Percentiles rank a stretch among this genome's conserved stretches.
Conservation (phyloP, 2,888 invertebrate species). For the Habrosyne pyritoides region DNA sequence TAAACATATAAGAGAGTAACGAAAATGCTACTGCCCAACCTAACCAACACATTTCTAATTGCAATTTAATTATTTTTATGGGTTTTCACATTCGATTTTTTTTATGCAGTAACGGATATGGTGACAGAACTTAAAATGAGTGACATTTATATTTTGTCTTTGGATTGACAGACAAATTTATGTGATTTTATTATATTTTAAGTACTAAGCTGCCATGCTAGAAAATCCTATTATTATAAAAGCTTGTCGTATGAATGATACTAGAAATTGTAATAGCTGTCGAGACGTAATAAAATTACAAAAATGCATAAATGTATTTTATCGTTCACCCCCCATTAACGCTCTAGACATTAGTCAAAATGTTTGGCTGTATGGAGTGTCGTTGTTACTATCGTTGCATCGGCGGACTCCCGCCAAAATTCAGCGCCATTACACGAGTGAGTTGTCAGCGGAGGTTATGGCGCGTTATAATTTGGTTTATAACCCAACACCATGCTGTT, state of each 20-base stretch:
- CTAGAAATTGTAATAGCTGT: not conserved
- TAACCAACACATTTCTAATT: slow-evolving; percentile 63
- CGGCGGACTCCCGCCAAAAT: slow-evolving; percentile 66
- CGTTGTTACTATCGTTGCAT: slow-evolving; percentile 38
- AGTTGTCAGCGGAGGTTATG: slow-evolving; percentile 77
- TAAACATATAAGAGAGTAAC: slow-evolving; percentile 61
- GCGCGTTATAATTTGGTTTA: slow-evolving; percentile 82
- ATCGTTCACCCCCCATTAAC: slow-evolving; percentile 74
- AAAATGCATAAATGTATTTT: slow-evolving; percentile 69
- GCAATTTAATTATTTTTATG: slow-evolving; percentile 12
- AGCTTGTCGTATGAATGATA: not conserved
- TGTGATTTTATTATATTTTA: not conserved
- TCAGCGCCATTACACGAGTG: slow-evolving; percentile 79
- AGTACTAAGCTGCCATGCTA: not conserved
- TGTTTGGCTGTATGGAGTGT: slow-evolving; percentile 56
- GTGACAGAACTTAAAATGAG: not conserved
- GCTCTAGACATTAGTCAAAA: slow-evolving; percentile 58
- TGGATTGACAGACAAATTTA: not conserved
- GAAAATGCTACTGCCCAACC: slow-evolving; percentile 71
- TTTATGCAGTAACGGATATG: not conserved
- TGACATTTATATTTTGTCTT: too few species aligned
- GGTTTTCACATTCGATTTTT: slow-evolving; percentile 19
- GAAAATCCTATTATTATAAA: not conserved
- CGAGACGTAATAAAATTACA: slow-evolving; percentile 40
- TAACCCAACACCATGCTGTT: slow-evolving; percentile 71